These are phyloP conservation scores for Chironomus striatipennis DNA, from an alignment of 1,140 invertebrate species.

Conservation along the genomic window DNA sequence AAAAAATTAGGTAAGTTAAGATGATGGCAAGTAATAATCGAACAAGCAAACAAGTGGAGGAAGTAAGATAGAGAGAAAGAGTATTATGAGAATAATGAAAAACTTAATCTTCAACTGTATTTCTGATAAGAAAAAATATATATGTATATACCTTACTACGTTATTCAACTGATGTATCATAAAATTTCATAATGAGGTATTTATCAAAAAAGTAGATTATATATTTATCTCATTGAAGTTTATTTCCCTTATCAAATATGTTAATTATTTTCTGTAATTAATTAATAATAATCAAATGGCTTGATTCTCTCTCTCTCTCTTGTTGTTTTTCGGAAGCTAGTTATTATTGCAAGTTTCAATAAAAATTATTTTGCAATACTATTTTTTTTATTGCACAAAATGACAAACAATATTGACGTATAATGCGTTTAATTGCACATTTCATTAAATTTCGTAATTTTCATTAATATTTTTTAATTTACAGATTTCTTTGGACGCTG, in stretches of 20 bases:
- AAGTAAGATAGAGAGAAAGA: background rate
- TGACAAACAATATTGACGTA: no score
- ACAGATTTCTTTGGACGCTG: conserved; percentile 73
- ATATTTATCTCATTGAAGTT: no score
- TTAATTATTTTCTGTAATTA: background rate
- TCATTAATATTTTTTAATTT: conserved; percentile 29
- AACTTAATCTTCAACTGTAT: conserved; percentile 3
- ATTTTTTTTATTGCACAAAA: no score
- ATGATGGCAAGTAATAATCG: no score
- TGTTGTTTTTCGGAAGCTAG: no score
- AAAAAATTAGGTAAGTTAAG: conserved; percentile 83
- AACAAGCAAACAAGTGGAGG: no score
- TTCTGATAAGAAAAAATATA: conserved; percentile 10
- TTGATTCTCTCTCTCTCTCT: no score
- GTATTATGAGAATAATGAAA: background rate
- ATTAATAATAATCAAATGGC: background rate
- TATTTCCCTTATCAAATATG: no score
- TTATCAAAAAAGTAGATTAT: conserved; percentile 23
- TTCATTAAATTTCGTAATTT: background rate
- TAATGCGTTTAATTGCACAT: no score
- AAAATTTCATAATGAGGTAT: conserved; percentile 25
- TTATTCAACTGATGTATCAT: background rate
- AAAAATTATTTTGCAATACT: no score
- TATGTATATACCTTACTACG: no score
- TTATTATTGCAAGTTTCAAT: no score